Evolutionary conservation across 2,113 vertebrate species (phyloP), one percentile per base, ranked within the genome.

Genomic region (Vulpes ferrilata): DNA sequence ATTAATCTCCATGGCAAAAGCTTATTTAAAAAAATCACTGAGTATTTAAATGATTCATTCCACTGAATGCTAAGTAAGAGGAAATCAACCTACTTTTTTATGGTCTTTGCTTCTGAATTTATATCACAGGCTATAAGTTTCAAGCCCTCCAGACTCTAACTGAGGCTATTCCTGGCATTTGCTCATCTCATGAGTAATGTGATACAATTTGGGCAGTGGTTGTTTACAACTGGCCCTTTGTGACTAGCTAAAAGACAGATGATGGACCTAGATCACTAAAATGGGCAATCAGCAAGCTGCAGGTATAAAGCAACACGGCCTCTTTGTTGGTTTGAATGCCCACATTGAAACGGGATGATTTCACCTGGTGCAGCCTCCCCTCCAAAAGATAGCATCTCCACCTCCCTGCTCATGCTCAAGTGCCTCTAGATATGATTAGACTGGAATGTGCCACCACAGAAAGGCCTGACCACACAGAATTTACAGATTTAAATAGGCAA

Each of bases 201-300:
- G 88, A 97, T 93, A 81, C 80, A 90, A 62, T 96, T 67, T 84
- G 64, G 92, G 73, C 76, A 88, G 74, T 65, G 80, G 48, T 90
- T 97, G 69, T 96, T 95, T 96, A 97, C 84, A 97, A 94, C 89
- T 65, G 35, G 62, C 23, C 87, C 93, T 98, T 97, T 96, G 80
- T 96, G 79, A 90, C 64, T 30, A 79, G 51, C 51, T 95, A 51
- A 96, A 92, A 94, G 91, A 87, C 67, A 97, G 83, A 87, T 48
- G 79, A 96, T 88, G 91, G 81, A 78, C 83, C 76, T 69, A 71
- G 65, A 83, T 92, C 92, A 78, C 88, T 84, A 80, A 93, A 97
- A 95, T 23, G 53, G 95, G 83, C 76, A 92, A 90, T 91, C 92
- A 71, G 88, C 82, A 60, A 69, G 87, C 96, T 95, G 64, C 3